Conservation (phyloP, 1,140 invertebrate genomes). For the Zaprionus tsacasi region DNA sequence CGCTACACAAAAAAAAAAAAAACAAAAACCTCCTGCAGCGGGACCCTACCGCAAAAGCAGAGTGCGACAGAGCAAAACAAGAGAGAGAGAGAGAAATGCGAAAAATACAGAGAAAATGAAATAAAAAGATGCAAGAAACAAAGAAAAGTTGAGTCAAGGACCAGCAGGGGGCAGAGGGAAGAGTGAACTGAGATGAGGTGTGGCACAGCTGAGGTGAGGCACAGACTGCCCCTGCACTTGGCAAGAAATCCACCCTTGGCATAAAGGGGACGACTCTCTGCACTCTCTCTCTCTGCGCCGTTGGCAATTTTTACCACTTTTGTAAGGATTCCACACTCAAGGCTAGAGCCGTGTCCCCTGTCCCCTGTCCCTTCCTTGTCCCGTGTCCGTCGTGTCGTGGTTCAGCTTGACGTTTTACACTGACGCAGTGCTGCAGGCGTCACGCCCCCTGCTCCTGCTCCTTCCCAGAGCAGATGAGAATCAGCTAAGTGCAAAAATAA, state of each 20-base stretch:
- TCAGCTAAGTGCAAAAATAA: conserved; percentile 70
- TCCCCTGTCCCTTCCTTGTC: no score
- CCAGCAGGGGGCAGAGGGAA: conserved; percentile 6
- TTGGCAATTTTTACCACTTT: conserved; percentile 78
- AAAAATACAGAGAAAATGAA: conserved; percentile 28
- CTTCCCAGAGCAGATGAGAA: conserved; percentile 48
- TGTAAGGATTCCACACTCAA: conserved; percentile 77
- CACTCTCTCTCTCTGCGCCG: conserved; percentile 27
- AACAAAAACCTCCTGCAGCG: not conserved
- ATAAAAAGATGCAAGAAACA: conserved; percentile 61
- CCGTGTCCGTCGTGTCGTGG: not conserved
- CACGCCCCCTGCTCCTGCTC: conserved; percentile 33
- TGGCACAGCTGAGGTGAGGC: conserved; percentile 14
- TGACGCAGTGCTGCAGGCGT: conserved; percentile 47
- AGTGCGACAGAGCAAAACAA: not conserved
- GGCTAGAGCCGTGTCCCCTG: conserved; percentile 41
- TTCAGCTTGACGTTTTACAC: conserved; percentile 11
- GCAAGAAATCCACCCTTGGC: conserved; percentile 70
- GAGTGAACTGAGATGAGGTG: conserved; percentile 9
- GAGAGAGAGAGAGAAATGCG: conserved; percentile 3
- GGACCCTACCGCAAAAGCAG: conserved; percentile 25
- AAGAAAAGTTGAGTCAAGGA: conserved; percentile 52
- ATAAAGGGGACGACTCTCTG: conserved; percentile 29
- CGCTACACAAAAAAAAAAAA: not conserved
- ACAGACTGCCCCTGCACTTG: conserved; percentile 62